Percentiles rank a stretch among this genome's conserved stretches.
Evolutionary conservation across 2,113 vertebrate genomes (phyloP).

Genomic region (Prunella himalayana): DNA sequence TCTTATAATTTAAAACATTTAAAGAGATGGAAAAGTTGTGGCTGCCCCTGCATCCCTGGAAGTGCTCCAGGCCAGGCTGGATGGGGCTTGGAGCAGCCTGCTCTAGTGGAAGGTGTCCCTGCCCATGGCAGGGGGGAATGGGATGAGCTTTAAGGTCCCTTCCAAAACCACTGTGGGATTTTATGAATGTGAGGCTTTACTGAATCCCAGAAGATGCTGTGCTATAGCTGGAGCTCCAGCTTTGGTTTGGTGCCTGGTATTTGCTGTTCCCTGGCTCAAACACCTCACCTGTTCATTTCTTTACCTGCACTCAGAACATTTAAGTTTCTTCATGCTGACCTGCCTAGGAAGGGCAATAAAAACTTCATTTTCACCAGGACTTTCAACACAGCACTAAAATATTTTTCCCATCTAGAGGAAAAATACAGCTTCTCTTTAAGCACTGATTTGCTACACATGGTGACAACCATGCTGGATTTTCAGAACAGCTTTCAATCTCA

Average conservation of each 20-base stretch:
- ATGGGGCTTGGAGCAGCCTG: not conserved
- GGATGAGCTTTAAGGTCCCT: not conserved
- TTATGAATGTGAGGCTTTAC: not conserved
- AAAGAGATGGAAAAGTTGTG: not conserved
- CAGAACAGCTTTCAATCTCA: not conserved
- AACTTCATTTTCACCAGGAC: not conserved
- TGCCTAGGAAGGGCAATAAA: not conserved
- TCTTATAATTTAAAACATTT: not conserved
- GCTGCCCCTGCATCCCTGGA: not conserved
- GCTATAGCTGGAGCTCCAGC: not conserved
- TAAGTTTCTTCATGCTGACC: not conserved
- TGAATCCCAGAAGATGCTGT: not conserved
- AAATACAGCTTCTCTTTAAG: not conserved
- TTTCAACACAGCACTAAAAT: not conserved
- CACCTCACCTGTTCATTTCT: not conserved
- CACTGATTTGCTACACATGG: not conserved
- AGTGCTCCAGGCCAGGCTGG: not conserved
- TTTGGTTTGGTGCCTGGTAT: not conserved
- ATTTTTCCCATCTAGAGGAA: not conserved
- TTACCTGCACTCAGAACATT: not conserved
- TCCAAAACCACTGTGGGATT: not conserved
- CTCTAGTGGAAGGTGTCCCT: accelerated
- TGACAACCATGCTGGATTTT: not conserved
- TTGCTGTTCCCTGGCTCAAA: not conserved
- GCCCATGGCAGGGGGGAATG: not conserved